Evolutionary conservation across 2,797 vertebrate species (phyloP).

Genomic region (Hephaestus fuliginosus): DNA sequence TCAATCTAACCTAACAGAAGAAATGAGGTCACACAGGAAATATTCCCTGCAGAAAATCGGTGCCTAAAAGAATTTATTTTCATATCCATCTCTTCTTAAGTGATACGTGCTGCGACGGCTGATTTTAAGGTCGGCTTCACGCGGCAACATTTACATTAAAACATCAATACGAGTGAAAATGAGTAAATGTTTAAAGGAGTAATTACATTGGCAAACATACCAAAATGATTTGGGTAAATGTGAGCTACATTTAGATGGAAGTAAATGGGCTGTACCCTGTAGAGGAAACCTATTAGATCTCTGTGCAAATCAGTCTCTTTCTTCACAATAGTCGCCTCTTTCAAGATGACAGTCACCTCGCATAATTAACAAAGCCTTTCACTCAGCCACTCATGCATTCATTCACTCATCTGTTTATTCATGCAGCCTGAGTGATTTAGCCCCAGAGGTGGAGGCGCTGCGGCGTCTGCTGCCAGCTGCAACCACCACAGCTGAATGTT

Average conservation of each 20-base stretch:
- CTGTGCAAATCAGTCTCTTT: constrained; percentile 31
- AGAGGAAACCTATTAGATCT: background rate
- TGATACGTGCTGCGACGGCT: too few relatives aligned
- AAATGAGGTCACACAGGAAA: constrained; percentile 4
- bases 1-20: constrained; percentile 19
- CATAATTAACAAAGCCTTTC: constrained; percentile 42
- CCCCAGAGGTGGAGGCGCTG: constrained; percentile 24
- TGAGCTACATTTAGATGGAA: background rate
- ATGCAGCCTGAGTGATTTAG: constrained; percentile 14
- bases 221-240: constrained; percentile 6
- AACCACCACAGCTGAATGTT: background rate
- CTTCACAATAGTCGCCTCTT: constrained; percentile 16
- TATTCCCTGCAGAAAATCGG: background rate
- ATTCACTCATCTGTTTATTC: constrained; percentile 55
- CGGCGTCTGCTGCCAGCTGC: constrained; percentile 23
- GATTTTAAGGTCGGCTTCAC: constrained; percentile 1
- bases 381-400: constrained; percentile 33
- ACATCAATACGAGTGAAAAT: background rate
- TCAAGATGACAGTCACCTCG: constrained; percentile 47
- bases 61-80: background rate
- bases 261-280: background rate
- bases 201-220: background rate
- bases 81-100: background rate
- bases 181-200: background rate
- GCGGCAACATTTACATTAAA: background rate